Base-by-base conservation (phyloP, 1,140 invertebrate species). In the Ditylenchus dipsaci region DNA sequence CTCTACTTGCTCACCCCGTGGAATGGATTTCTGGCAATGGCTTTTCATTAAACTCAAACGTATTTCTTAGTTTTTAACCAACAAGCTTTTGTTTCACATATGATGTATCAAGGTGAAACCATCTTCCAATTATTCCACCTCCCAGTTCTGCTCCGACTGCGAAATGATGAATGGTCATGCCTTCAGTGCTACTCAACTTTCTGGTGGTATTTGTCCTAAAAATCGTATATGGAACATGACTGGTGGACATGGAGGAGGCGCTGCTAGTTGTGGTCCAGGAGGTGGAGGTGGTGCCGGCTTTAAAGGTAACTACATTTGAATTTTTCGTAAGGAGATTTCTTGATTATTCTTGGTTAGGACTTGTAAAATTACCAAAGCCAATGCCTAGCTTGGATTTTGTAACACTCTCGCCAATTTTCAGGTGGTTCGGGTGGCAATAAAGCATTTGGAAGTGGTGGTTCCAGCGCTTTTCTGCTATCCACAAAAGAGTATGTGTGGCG, bases 181-280 rank as follows among this genome's bases (percentile, higher is more conserved):
- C 19, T n/a, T 7, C n/a, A 53, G 15, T 26, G 23, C n/a, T 53
- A 53, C 49, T 53, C 49, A 26, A 21, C 49, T 53, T 1, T 15
- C 8, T 3, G 49, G n/a, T 26, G 49, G 49, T 8, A 26, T 53
- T 21, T 53, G 49, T 53, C 59, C 42, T 5, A 61, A 26, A 3
- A 53, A 53, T 53, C 49, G 49, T 8, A 3, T 63, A 13, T 72
- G 59, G 66, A 53, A 70, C 19, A 63, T 76, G 9, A 57, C 38
- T 1, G 72, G 73, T 23, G 75, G 75, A 8, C 19, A 21, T 26
- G 73, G 73, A 19, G 73, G 73, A 33, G 73, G 71, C 1, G 72
- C 75, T 33, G 73, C 72, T 23, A 66, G 64, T 42, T 73, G 71
- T 45, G 71, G 71, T n/a, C 73, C 72, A 1, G 74, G 74, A 23